Evolutionary conservation across 2,888 invertebrate genomes (phyloP).

Genomic region (Agelastica alni): DNA sequence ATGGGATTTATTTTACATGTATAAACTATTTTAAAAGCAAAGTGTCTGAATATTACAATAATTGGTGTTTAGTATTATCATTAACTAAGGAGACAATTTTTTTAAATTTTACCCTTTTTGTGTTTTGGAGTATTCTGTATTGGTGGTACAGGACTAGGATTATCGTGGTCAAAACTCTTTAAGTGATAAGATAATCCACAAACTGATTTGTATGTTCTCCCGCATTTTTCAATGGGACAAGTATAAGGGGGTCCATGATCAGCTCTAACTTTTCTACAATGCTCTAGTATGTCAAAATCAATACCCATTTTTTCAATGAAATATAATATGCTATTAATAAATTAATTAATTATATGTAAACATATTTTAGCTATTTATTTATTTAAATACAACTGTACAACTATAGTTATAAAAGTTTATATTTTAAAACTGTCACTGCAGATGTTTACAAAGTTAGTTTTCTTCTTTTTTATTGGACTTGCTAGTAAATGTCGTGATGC

Average conservation of each 20-base stretch:
- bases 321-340: too few species aligned
- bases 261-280: constrained; percentile 79
- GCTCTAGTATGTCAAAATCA: constrained; percentile 85
- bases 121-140: constrained; percentile 62
- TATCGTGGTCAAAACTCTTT: constrained; percentile 83
- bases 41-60: too few species aligned
- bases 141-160: constrained; percentile 69
- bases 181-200: constrained; percentile 86
- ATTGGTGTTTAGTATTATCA: too few species aligned
- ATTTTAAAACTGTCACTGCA: background rate
- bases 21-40: too few species aligned
- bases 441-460: too few species aligned
- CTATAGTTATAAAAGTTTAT: background rate
- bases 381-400: too few species aligned
- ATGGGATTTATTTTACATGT: too few species aligned
- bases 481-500: too few species aligned
- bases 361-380: background rate
- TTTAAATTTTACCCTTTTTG: constrained; percentile 65
- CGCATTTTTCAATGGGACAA: constrained; percentile 84
- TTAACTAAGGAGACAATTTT: too few species aligned
- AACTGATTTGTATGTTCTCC: constrained; percentile 83
- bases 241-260: constrained; percentile 83
- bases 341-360: background rate
- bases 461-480: too few species aligned
- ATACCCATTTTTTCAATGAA: constrained; percentile 68